These are phyloP conservation scores for Batillaria attramentaria DNA, from an alignment of 1,140 invertebrate genomes.

Conservation along the genomic window DNA sequence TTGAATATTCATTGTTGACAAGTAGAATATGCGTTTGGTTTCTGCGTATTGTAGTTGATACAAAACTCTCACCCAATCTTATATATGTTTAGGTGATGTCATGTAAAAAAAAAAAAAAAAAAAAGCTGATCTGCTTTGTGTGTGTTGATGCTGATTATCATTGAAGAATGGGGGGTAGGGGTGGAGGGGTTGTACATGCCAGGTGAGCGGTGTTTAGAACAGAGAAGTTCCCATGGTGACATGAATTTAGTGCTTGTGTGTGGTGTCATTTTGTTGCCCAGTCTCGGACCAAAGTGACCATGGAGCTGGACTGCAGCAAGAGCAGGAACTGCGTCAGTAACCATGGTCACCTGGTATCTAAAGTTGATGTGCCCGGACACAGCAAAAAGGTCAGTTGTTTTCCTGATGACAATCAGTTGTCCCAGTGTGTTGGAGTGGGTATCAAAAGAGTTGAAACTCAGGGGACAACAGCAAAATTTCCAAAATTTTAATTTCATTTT, in stretches of 20 bases:
- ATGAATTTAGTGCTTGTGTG: neutral
- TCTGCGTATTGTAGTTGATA: too few relatives aligned
- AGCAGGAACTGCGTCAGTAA: conserved; percentile 55
- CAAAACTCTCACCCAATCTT: too few relatives aligned
- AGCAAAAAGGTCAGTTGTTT: conserved; percentile 51
- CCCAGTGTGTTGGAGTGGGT: neutral
- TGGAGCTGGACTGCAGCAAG: conserved; percentile 55
- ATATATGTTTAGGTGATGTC: too few relatives aligned
- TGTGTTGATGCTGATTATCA: neutral
- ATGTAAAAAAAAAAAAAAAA: neutral
- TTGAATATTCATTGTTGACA: too few relatives aligned
- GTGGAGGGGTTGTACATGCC: neutral
- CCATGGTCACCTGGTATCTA: conserved; percentile 36
- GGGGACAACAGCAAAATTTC: neutral
- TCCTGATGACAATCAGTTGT: neutral
- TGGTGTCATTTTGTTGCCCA: conserved; percentile 32
- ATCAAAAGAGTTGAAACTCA: neutral
- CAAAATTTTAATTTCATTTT: neutral
- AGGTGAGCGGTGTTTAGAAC: neutral
- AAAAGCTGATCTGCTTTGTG: neutral
- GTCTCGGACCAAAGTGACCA: conserved; percentile 45
- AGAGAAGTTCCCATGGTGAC: neutral
- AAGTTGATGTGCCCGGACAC: conserved; percentile 48
- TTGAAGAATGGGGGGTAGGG: neutral
- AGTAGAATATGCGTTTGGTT: too few relatives aligned